Percentiles rank a stretch among this genome's conserved stretches.
phyloP scores from a whole-genome alignment of 2,888 invertebrate genomes.

The Tenthredo livida region DNA sequence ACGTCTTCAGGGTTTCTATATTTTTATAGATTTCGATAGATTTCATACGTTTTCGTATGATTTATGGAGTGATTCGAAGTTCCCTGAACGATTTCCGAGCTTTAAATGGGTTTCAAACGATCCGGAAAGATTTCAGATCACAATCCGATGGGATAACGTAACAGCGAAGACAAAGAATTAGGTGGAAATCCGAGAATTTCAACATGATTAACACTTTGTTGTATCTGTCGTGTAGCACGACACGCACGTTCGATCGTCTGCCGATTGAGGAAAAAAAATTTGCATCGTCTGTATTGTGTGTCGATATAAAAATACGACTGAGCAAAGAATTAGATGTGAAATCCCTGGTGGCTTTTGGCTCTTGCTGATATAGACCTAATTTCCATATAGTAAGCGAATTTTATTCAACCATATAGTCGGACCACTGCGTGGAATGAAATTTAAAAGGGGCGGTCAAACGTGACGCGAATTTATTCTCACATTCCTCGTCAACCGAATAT shows the following conservation, averaged over 20 bases:
- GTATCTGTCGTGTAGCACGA: background rate
- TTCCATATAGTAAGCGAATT: conserved; percentile 20
- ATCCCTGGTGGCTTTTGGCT: background rate
- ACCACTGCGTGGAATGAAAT: conserved; percentile 23
- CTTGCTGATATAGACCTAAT: conserved; percentile 1
- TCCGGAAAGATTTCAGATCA: background rate
- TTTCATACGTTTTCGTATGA: background rate
- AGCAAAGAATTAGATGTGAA: background rate
- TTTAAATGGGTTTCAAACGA: too few relatives aligned
- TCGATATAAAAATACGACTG: background rate
- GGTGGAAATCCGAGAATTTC: background rate
- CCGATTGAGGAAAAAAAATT: background rate
- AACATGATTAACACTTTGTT: background rate
- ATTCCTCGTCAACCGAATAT: background rate
- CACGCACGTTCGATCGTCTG: background rate
- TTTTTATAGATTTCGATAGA: background rate
- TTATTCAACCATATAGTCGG: background rate
- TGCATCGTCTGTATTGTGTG: background rate
- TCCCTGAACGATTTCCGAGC: background rate
- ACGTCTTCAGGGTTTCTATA: background rate
- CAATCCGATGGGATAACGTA: background rate
- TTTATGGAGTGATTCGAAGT: background rate
- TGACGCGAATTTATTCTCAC: conserved; percentile 18
- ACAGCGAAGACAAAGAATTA: background rate
- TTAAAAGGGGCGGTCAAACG: conserved; percentile 33